phyloP scores from a whole-genome alignment of 2,113 vertebrate species.

The Chionomys nivalis region DNA sequence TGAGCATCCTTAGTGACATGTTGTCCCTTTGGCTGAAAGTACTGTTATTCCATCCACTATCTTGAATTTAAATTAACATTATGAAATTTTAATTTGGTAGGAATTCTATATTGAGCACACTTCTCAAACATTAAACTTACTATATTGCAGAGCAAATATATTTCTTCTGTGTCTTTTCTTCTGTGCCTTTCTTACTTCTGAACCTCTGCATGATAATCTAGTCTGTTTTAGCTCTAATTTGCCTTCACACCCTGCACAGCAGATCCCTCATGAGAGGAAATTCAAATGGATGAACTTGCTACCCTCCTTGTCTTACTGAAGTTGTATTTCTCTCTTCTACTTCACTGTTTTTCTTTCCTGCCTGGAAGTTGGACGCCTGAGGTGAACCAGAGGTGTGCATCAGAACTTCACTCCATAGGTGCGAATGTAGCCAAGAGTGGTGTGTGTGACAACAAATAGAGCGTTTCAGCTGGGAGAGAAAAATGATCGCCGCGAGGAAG shows the following conservation, averaged over 20 bases:
- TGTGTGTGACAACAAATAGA: background rate
- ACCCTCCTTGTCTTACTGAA: background rate
- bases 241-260: background rate
- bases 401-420: background rate
- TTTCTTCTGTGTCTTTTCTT: background rate
- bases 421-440: background rate
- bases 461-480: constrained; percentile 41
- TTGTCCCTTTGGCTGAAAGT: background rate
- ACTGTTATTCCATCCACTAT: background rate
- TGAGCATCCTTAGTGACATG: background rate
- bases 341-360: constrained; percentile 42
- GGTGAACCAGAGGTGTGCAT: background rate
- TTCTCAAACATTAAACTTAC: background rate
- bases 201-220: background rate
- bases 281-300: background rate
- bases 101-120: background rate
- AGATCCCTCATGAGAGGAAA: background rate
- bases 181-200: background rate
- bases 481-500: constrained; percentile 23
- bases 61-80: background rate
- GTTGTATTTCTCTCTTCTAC: constrained; percentile 27
- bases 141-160: background rate
- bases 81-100: background rate
- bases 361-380: background rate
- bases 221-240: background rate